Percentiles rank a stretch among this genome's conserved stretches.
Evolutionary conservation across 2,797 vertebrate genomes (phyloP).

Genomic region (Coccyzus lansbergi): DNA sequence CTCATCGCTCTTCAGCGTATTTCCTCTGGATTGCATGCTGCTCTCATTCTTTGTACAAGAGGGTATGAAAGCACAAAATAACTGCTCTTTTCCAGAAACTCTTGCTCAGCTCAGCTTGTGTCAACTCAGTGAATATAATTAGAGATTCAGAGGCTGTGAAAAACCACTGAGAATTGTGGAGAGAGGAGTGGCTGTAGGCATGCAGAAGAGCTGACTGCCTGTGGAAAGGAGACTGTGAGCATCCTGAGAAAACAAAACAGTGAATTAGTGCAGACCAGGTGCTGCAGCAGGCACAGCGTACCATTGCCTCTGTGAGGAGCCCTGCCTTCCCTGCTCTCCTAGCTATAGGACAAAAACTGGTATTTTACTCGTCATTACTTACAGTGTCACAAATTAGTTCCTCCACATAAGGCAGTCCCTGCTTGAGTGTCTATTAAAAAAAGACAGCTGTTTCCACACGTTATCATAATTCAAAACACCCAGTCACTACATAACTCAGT

Average conservation of each 20-base stretch:
- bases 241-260: background rate
- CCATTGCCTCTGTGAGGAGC: fast-evolving
- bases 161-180: background rate
- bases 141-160: background rate
- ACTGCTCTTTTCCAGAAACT: constrained; percentile 15
- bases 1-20: background rate
- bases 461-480: background rate
- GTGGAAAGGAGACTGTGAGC: fast-evolving
- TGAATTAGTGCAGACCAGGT: background rate
- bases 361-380: background rate
- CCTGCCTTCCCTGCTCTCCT: background rate
- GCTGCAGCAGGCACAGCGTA: background rate
- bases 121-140: constrained; percentile 1
- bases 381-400: background rate
- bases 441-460: background rate
- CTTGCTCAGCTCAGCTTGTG: background rate
- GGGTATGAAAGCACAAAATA: background rate
- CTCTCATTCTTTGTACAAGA: background rate
- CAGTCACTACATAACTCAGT: background rate
- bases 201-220: background rate
- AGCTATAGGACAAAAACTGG: fast-evolving
- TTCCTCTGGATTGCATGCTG: background rate
- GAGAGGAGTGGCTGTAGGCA: background rate
- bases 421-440: background rate
- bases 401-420: background rate